Evolutionary conservation across 2,888 invertebrate genomes (phyloP).

Genomic region (Cepaea hortensis): DNA sequence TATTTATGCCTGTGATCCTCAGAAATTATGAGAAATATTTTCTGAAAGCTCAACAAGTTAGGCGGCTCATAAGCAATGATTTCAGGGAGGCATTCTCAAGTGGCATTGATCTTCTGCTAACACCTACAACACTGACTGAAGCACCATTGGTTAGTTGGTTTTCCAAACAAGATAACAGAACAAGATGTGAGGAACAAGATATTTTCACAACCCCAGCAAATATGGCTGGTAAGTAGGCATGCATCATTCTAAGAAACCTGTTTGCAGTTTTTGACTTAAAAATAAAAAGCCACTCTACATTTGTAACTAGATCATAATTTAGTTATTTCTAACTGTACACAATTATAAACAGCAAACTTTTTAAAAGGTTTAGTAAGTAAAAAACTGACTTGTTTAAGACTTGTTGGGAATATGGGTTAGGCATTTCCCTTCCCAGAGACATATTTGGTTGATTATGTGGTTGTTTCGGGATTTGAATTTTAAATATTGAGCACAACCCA

Average conservation of each 20-base stretch:
- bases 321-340: neutral
- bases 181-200: slow-evolving; percentile 92
- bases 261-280: too few species aligned
- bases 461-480: too few species aligned
- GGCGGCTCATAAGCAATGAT: slow-evolving; percentile 91
- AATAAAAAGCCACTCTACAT: too few species aligned
- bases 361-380: neutral
- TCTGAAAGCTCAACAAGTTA: slow-evolving; percentile 89
- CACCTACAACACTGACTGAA: slow-evolving; percentile 92
- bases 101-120: slow-evolving; percentile 87
- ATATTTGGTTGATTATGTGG: too few species aligned
- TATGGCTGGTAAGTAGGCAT: slow-evolving; percentile 86
- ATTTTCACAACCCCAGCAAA: slow-evolving; percentile 97
- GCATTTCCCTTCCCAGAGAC: too few species aligned
- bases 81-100: slow-evolving; percentile 85
- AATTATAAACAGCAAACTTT: neutral
- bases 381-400: neutral
- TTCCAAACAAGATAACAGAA: slow-evolving; percentile 85
- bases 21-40: slow-evolving; percentile 94
- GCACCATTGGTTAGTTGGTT: slow-evolving; percentile 91
- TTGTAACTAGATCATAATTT: neutral
- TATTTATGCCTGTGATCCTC: slow-evolving; percentile 52
- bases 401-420: too few species aligned
- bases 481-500: too few species aligned
- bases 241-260: neutral